Evolutionary conservation across 2,888 invertebrate genomes (phyloP).

Genomic region (Cacoxenus indagator): DNA sequence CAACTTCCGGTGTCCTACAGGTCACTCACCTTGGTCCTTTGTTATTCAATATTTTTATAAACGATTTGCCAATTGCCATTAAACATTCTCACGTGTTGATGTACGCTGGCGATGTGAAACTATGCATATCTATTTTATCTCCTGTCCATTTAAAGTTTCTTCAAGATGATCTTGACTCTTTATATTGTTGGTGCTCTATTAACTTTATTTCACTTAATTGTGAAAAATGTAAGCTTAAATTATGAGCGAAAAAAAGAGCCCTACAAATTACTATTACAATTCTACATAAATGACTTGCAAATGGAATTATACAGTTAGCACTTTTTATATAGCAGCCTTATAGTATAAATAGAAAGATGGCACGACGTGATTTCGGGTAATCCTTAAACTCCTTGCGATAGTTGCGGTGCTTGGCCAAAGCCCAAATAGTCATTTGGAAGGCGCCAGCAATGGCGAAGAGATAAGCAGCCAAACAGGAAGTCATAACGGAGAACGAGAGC

Average conservation of each 20-base stretch:
- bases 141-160: too few species aligned
- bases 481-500: slow-evolving; percentile 94
- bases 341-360: slow-evolving; percentile 88
- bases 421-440: slow-evolving; percentile 98
- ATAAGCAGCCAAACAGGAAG: slow-evolving; percentile 93
- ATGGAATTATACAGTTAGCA: slow-evolving; percentile 14
- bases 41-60: too few species aligned
- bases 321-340: slow-evolving; percentile 70
- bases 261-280: slow-evolving; percentile 42
- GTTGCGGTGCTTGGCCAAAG: slow-evolving; percentile 92
- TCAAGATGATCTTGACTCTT: too few species aligned
- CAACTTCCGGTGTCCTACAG: too few species aligned
- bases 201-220: too few species aligned
- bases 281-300: background rate
- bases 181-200: too few species aligned
- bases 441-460: slow-evolving; percentile 93
- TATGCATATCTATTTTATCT: too few species aligned
- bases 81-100: too few species aligned
- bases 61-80: too few species aligned
- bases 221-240: too few species aligned
- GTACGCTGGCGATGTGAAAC: too few species aligned
- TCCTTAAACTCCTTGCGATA: slow-evolving; percentile 95
- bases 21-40: too few species aligned
- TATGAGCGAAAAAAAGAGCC: background rate
- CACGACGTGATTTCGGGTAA: slow-evolving; percentile 89